These are phyloP conservation scores for Microctenopoma stevenorrisi DNA, from an alignment of 2,797 vertebrate species.

Conservation along the genomic window DNA sequence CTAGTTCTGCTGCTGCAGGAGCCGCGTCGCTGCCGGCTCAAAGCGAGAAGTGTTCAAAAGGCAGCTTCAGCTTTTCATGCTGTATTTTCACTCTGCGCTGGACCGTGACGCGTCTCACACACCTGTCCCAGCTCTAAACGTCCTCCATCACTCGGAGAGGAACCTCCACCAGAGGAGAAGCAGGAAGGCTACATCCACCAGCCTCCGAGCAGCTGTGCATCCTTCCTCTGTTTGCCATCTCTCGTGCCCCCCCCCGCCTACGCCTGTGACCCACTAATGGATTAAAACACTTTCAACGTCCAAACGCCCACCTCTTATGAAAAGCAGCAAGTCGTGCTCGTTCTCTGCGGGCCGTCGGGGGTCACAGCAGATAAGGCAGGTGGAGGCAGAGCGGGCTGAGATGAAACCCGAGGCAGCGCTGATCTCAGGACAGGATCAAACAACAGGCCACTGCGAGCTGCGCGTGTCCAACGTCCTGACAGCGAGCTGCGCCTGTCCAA, in stretches of 20 bases:
- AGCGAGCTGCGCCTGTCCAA: too few species aligned
- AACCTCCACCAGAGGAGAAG: slow-evolving; percentile 16
- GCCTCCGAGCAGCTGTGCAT: slow-evolving; percentile 14
- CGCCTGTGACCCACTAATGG: slow-evolving; percentile 42
- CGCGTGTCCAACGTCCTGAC: too few species aligned
- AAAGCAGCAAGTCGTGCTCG: slow-evolving; percentile 45
- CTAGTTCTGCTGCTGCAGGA: slow-evolving; percentile 49
- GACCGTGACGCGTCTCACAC: not conserved
- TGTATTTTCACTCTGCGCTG: not conserved
- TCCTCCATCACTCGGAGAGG: not conserved
- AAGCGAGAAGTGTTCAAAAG: slow-evolving; percentile 12
- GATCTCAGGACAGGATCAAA: slow-evolving; percentile 4
- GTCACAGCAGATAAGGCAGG: slow-evolving; percentile 37
- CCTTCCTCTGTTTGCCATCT: slow-evolving; percentile 29
- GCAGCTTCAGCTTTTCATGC: slow-evolving; percentile 19
- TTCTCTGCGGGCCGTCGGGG: slow-evolving; percentile 38
- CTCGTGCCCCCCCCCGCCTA: slow-evolving; percentile 39
- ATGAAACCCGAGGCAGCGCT: slow-evolving; percentile 11
- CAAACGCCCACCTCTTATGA: slow-evolving; percentile 42
- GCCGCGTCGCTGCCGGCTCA: slow-evolving; percentile 4
- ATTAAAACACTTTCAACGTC: slow-evolving; percentile 48
- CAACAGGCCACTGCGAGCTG: slow-evolving; percentile 4
- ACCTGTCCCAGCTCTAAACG: not conserved
- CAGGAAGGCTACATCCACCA: slow-evolving; percentile 32
- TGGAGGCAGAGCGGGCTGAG: slow-evolving; percentile 21